These are phyloP conservation scores for Philypnodon macrostomus DNA, from an alignment of 2,797 vertebrate species.

Conservation along the genomic window DNA sequence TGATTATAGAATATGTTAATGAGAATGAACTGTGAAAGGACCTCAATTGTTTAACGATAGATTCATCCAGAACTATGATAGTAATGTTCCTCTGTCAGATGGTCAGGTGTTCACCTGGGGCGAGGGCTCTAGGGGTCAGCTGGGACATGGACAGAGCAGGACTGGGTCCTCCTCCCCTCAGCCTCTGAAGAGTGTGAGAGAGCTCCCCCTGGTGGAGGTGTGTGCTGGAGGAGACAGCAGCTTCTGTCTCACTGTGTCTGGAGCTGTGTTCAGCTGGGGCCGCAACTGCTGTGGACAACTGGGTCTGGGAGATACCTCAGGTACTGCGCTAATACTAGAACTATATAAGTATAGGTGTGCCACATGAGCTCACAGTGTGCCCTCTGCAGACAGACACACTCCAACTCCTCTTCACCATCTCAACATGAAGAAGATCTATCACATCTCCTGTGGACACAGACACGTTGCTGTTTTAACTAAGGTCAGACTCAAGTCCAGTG, in stretches of 20 bases:
- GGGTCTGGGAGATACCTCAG: slow-evolving; percentile 80
- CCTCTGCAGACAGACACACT: slow-evolving; percentile 62
- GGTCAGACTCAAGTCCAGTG: slow-evolving; percentile 64
- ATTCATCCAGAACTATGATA: neutral
- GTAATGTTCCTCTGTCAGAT: slow-evolving; percentile 52
- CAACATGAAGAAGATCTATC: slow-evolving; percentile 69
- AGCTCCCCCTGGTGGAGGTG: slow-evolving; percentile 79
- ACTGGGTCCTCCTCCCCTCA: slow-evolving; percentile 54
- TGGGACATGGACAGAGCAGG: slow-evolving; percentile 75
- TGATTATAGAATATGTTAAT: too few species aligned
- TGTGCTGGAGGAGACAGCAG: slow-evolving; percentile 84
- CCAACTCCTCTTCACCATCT: slow-evolving; percentile 67
- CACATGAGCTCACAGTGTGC: neutral
- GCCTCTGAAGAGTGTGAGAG: slow-evolving; percentile 70
- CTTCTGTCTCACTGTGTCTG: slow-evolving; percentile 83
- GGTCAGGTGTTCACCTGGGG: slow-evolving; percentile 84
- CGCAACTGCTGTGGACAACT: slow-evolving; percentile 83
- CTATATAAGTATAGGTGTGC: neutral
- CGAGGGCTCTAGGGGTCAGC: slow-evolving; percentile 78
- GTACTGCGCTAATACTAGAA: slow-evolving; percentile 48
- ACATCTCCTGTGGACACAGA: slow-evolving; percentile 80
- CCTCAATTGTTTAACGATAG: too few species aligned
- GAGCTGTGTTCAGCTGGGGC: slow-evolving; percentile 85
- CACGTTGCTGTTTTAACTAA: slow-evolving; percentile 82
- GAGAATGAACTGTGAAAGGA: too few species aligned